Percentiles rank a stretch among this genome's conserved stretches.
Evolutionary conservation across 1,140 invertebrate species (phyloP).

Genomic region (Lithobius niger): DNA sequence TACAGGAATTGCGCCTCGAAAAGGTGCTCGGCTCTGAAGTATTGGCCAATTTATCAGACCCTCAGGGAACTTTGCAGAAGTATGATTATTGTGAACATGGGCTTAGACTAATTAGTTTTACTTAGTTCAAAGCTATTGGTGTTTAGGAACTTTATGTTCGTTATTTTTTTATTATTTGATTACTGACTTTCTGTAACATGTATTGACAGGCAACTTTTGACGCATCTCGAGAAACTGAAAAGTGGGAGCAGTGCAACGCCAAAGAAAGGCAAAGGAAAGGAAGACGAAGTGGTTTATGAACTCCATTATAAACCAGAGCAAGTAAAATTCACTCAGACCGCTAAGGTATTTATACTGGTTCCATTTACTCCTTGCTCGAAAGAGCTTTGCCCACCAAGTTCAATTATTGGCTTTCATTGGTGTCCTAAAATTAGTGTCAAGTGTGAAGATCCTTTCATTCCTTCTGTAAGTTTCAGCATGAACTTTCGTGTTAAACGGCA

Average conservation of each 20-base stretch:
- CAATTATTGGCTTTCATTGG: no score
- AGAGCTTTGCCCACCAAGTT: no score
- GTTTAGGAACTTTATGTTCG: not conserved
- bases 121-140: not conserved
- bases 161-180: not conserved
- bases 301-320: conserved; percentile 46
- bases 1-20: conserved; percentile 42
- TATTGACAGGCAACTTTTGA: conserved; percentile 19
- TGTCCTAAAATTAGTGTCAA: no score
- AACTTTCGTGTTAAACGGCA: no score
- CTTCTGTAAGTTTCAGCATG: no score
- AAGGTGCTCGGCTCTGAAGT: conserved; percentile 41
- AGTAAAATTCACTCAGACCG: conserved; percentile 51
- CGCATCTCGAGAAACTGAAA: conserved; percentile 20
- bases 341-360: conserved; percentile 38
- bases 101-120: not conserved
- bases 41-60: conserved; percentile 41
- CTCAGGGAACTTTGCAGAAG: conserved; percentile 43
- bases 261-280: not conserved
- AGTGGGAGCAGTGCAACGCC: not conserved
- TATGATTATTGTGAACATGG: conserved; percentile 24
- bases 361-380: no score
- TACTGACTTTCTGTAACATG: not conserved
- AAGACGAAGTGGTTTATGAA: conserved; percentile 40
- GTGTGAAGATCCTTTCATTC: no score